Evolutionary conservation across 2,888 invertebrate genomes (phyloP).

Genomic region (Noctua pronuba): DNA sequence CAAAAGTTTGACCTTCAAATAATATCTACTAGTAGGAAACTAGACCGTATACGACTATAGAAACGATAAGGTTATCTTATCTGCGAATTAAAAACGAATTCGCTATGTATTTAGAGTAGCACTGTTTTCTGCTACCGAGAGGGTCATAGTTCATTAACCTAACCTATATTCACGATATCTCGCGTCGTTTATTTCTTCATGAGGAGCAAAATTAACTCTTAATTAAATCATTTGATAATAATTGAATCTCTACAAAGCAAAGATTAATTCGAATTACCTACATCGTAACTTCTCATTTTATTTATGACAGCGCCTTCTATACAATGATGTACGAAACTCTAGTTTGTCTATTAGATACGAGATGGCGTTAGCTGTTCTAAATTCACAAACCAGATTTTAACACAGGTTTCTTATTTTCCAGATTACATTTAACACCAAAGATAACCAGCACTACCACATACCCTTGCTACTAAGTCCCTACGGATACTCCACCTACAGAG

Average conservation of each 20-base stretch:
- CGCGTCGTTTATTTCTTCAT: constrained; percentile 5
- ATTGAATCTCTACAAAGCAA: constrained; percentile 15
- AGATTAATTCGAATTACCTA: neutral
- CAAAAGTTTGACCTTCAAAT: constrained; percentile 3
- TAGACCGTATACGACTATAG: neutral
- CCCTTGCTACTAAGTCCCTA: constrained; percentile 94
- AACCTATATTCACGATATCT: constrained; percentile 33
- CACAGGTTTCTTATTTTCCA: constrained; percentile 73
- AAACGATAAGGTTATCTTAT: constrained; percentile 27
- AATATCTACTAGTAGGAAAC: neutral
- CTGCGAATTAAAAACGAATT: constrained; percentile 12
- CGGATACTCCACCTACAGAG: constrained; percentile 95
- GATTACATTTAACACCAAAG: constrained; percentile 93
- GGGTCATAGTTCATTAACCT: constrained; percentile 51
- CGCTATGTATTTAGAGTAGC: neutral
- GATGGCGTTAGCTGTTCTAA: neutral
- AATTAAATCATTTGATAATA: constrained; percentile 2
- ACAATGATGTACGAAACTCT: neutral
- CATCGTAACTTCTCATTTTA: neutral
- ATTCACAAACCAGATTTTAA: no score
- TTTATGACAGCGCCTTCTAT: constrained; percentile 11
- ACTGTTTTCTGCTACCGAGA: neutral
- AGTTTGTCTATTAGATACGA: neutral
- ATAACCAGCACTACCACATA: constrained; percentile 93
- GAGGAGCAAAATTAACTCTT: neutral